Evolutionary conservation across 2,888 invertebrate genomes (phyloP), one percentile per base, ranked within the genome.

Genomic region (Drepanosiphum platanoidis): DNA sequence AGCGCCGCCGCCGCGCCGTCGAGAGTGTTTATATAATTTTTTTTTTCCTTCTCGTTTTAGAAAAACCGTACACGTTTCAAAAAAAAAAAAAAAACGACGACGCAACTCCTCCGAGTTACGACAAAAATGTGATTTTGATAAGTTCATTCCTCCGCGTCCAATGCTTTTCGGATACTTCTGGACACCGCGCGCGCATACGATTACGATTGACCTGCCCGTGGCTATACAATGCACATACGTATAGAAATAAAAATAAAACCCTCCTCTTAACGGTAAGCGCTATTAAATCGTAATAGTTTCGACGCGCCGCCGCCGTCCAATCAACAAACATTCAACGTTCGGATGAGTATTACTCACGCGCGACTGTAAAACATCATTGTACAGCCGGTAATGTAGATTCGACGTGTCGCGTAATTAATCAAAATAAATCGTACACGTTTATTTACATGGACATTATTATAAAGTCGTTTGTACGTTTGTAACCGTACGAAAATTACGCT

Each of bases 101-200:
- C n/a, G n/a, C n/a, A n/a, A n/a, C n/a, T n/a, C n/a, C n/a, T n/a
- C n/a, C 30, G 22, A 34, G 32, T 18, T 34, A n/a, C 13, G 32
- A n/a, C 36, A 52, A 70, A 80, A 70, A 80, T 52, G 70, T 4
- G 52, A 70, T 80, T 70, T 68, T 70, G 52, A 70, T 52, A 34
- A 70, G 68, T 70, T 36, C 68, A 74, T 32, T 64, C n/a, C 5
- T 42, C 30, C 42, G 22, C 22, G 18, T 22, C 0, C 36, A 18
- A 30, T 64, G 34, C 1, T 75, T 52, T 74, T 52, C 22, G 5
- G 34, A 52, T 7, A 58, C 9, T 15, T 1, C 9, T 15, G 13
- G 46, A 46, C 9, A 46, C 46, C 46, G 3, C 18, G 46, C 46
- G n/a, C n/a, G n/a, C n/a, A n/a, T n/a, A n/a, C n/a, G n/a, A n/a